Evolutionary conservation across 2,113 vertebrate genomes (phyloP).

Genomic region (Galbula dea): DNA sequence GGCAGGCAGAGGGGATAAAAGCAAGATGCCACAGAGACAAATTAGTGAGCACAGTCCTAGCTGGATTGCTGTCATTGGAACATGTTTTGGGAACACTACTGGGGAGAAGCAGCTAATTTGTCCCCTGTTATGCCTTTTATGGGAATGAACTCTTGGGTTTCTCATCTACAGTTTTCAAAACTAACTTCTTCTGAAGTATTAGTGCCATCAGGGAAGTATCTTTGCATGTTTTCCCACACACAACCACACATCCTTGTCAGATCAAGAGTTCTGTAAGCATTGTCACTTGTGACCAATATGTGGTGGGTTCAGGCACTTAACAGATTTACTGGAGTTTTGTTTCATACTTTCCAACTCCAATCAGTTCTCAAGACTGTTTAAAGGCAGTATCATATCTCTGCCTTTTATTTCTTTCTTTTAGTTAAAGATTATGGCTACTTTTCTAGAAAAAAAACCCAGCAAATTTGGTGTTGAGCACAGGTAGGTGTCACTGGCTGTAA

Average conservation of each 20-base stretch:
- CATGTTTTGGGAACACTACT: background rate
- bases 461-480: background rate
- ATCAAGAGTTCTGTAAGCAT: background rate
- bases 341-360: background rate
- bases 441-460: background rate
- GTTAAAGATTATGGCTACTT: background rate
- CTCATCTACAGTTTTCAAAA: background rate
- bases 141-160: background rate
- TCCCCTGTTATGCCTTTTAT: background rate
- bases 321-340: background rate
- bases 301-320: background rate
- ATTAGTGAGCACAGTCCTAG: background rate
- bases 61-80: background rate
- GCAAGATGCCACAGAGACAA: background rate
- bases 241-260: background rate
- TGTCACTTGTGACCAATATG: background rate
- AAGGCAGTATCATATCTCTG: background rate
- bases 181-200: background rate
- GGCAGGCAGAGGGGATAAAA: background rate
- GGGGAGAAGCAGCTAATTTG: background rate
- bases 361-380: accelerated
- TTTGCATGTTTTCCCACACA: background rate
- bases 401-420: background rate
- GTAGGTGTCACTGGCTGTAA: background rate
- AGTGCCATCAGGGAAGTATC: background rate